Evolutionary conservation across 2,888 invertebrate genomes (phyloP), one percentile per base, ranked within the genome.

Genomic region (Epinotia demarniana): DNA sequence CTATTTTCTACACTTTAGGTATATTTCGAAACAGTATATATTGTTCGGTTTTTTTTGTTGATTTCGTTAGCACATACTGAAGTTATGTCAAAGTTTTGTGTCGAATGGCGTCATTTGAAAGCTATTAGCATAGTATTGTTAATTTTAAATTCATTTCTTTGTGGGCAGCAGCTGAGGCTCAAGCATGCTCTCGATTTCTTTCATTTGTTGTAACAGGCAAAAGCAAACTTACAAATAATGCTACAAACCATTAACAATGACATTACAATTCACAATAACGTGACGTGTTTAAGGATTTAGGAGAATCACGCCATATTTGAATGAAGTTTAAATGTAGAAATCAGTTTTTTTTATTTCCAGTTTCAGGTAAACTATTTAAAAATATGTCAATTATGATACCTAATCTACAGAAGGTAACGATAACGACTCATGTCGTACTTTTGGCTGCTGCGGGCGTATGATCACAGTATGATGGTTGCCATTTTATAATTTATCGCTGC

Each of bases 21-120:
- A 27, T 27, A 73, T 49, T 16, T 49, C 49, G 16, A 16, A 49
- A 49, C 49, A 49, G 16, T 16, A 33, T 49, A 16, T 49, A 16
- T 49, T 13, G 12, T 2, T 49, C 12, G 46, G 11, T 46, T 12
- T 16, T 4, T 13, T 49, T 49, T 13, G 49, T 16, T 4, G 16
- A 55, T 13, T 63, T 49, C 16, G 55, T 62, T 68, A 46, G 61
- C 49, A 39, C 16, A 18, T 62, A 55, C 46, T 18, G 33, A 19
- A 60, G 60, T 73, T 53, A n/a, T 19, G 23, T 64, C 53, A 53
- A 53, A 57, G 80, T 78, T 76, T n/a, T 53, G n/a, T 53, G 80
- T 82, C 82, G 82, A 81, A 84, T 81, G 81, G 80, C 79, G 80
- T 82, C 80, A 86, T 85, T 83, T 82, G 82, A 85, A 84, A 84